These are phyloP conservation scores for Ectemnius cavifrons DNA, from an alignment of 2,888 invertebrate species.

Conservation along the genomic window DNA sequence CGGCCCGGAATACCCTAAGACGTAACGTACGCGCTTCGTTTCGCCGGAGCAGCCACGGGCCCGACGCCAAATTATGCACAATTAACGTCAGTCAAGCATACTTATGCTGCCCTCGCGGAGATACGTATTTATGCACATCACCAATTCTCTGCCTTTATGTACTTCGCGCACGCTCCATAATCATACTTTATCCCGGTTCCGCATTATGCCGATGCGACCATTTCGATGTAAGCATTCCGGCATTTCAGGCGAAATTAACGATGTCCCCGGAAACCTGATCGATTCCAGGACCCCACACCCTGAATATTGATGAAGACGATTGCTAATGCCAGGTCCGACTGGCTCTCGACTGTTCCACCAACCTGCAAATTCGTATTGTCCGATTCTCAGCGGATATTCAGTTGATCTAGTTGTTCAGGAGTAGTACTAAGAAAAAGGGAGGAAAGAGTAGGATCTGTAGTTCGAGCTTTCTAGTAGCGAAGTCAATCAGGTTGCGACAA, in stretches of 20 bases:
- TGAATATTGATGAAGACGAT: no score
- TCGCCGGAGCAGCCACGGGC: constrained; percentile 57
- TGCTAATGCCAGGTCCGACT: no score
- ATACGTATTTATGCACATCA: constrained; percentile 65
- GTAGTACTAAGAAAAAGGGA: no score
- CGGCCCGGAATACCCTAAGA: constrained; percentile 63
- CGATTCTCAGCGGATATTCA: no score
- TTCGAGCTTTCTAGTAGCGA: background rate
- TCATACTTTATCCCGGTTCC: constrained; percentile 46
- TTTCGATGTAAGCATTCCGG: background rate
- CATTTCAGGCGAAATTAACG: constrained; percentile 44
- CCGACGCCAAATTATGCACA: constrained; percentile 70
- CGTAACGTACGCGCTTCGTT: constrained; percentile 65
- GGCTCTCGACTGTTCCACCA: no score
- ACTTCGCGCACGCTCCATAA: constrained; percentile 58
- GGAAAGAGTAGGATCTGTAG: no score
- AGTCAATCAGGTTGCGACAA: constrained; percentile 45
- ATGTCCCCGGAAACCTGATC: constrained; percentile 42
- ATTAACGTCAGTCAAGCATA: constrained; percentile 76
- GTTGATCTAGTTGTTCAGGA: no score
- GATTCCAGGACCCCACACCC: constrained; percentile 35
- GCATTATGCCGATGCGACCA: constrained; percentile 26
- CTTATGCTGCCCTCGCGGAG: constrained; percentile 66
- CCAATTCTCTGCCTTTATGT: constrained; percentile 55
- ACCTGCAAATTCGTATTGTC: no score